Base-by-base conservation (phyloP, 2,113 vertebrate genomes). In the Anthoscopus minutus region DNA sequence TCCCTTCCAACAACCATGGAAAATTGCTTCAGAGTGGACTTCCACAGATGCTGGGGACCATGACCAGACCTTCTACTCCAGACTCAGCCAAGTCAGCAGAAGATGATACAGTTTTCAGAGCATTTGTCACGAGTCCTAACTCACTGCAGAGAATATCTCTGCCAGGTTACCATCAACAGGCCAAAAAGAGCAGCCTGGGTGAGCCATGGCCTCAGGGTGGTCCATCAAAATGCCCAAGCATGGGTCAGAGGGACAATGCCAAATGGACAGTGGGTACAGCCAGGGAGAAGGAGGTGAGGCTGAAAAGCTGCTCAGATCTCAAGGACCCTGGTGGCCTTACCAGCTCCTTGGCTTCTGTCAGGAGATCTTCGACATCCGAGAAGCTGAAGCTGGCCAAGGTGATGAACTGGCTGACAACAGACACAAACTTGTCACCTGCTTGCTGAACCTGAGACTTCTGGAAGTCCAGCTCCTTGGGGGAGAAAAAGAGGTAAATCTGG, bases 381-480 rank as follows among this genome's bases (percentile, higher is more conserved):
- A 99, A 99, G 97, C 99, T 99, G 98, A 99, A 99, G 97, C 99
- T 99, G 95, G 99, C 99, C 86, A 99, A 93, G 0, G 99, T 99
- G 98, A 99, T 98, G 97, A 99, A 99, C 98, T 99, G 99, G 97
- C 99, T 99, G 97, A 99, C 99, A 5, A 99, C 99, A 3, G 99
- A 98, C 91, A 99, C 99, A 96, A 99, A 99, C 97, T 99, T 99
- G 96, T 99, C 99, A 5, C 99, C 99, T 1, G 97, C 87, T 85
- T 98, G 98, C 38, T 98, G 98, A 35, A 98, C 97, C 80, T 98
- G 98, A 76, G 98, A 98, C 97, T 98, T 99, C 98, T 99, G 99
- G 96, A 98, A 99, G 25, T 99, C 99, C 93, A 99, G 96, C 95
- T 99, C 99, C 99, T 86, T 80, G 45, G 21, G 12, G 6, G 40